Evolutionary conservation across 2,888 invertebrate genomes (phyloP), one percentile per base, ranked within the genome.

Genomic region (Caenorhabditis macrosperma): DNA sequence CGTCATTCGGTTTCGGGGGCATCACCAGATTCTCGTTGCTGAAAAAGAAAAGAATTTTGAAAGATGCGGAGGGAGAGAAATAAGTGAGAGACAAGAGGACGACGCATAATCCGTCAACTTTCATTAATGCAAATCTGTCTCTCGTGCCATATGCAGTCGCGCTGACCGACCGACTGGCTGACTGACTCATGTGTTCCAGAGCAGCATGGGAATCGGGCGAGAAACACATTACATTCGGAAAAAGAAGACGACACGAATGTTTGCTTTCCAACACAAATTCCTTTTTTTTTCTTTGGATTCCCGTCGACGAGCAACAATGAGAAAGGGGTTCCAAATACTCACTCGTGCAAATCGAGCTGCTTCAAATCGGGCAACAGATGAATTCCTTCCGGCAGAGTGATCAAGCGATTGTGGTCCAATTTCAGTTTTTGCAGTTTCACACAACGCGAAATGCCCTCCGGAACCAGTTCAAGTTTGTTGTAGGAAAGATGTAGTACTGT

Each of bases 401-500:
- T 96, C 64, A 99, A 92, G 67, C 95, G 94, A 92, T 99, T 99
- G 87, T 95, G 95, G 89, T 96, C 95, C 82, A 99, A 92, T 91
- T 97, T 95, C 50, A 99, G 92, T 91, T 95, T 95, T 52, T 85
- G 84, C 60, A 90, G 74, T 74, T 90, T 90, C n/a, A 88, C 90
- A 81, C 90, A 90, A 50, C 90, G 74, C 4, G 74, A 82, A 54
- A 84, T 71, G 10, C 84, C 97, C 92, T 99, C 99, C 0, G 99
- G 99, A 85, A 99, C 96, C 95, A 96, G 96, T 92, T 99, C 97
- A 68, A 99, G 92, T 82, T 95, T 93, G 92, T 99, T 99, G 91
- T 96, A 95, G 0, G 97, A 95, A 1, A 98, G 96, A 10, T 96
- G 96, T 91, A 99, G 97, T 52, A 97, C 94, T 91, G 98, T 96